These are phyloP conservation scores for Zapornia atra DNA, from an alignment of 2,113 vertebrate genomes.

Conservation along the genomic window DNA sequence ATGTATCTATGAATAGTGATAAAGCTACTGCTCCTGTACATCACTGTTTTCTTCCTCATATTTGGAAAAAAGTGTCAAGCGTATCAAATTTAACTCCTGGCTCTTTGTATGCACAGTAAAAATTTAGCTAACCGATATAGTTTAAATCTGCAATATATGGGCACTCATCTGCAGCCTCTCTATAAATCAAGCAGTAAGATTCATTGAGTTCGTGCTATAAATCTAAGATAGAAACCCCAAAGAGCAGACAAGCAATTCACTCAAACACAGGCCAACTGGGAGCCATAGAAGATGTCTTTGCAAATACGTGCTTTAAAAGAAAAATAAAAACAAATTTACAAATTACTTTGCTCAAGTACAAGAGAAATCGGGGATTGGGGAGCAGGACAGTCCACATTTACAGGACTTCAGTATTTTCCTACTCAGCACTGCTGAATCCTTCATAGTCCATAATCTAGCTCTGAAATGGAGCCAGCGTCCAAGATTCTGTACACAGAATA, in stretches of 20 bases:
- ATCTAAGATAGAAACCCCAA: background rate
- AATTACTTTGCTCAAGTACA: background rate
- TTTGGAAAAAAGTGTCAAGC: background rate
- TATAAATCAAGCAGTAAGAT: background rate
- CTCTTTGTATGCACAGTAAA: constrained; percentile 13
- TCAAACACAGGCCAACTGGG: background rate
- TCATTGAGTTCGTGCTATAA: background rate
- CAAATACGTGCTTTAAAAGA: background rate
- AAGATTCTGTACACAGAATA: background rate
- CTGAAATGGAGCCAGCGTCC: background rate
- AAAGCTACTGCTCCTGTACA: background rate
- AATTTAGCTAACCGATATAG: background rate
- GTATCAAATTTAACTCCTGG: constrained; percentile 7
- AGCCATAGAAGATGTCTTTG: background rate
- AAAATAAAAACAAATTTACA: background rate
- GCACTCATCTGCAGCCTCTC: background rate
- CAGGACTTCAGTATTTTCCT: background rate
- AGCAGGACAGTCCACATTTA: background rate
- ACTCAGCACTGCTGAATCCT: background rate
- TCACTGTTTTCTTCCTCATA: background rate
- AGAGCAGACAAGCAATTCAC: background rate
- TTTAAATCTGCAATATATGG: background rate
- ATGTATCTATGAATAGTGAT: background rate
- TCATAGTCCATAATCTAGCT: background rate
- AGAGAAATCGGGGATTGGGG: background rate